Evolutionary conservation across 2,113 vertebrate species (phyloP).

Genomic region (Ancistrus triradiatus): DNA sequence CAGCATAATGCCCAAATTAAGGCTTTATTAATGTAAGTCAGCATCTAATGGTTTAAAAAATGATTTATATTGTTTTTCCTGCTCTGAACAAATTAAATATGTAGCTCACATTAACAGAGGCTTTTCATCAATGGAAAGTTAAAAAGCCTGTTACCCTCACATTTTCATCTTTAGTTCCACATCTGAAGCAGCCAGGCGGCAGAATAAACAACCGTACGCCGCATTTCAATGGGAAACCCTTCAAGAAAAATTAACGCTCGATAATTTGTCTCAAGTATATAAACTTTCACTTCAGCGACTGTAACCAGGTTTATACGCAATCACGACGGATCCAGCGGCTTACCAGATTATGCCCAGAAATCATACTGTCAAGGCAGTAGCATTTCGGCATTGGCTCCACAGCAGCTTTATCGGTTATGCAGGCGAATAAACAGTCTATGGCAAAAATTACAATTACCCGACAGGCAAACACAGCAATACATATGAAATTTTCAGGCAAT

Average conservation of each 20-base stretch:
- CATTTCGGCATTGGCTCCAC: too few species aligned
- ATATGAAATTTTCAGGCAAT: conserved; percentile 32
- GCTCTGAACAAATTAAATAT: conserved; percentile 99
- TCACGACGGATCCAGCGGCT: too few species aligned
- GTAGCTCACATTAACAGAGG: conserved; percentile 99
- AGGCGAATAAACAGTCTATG: too few species aligned
- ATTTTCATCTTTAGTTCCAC: conserved; percentile 87
- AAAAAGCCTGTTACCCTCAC: conserved; percentile 91
- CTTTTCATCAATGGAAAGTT: conserved; percentile 95
- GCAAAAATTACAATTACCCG: too few species aligned
- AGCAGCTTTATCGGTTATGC: too few species aligned
- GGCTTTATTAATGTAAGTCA: conserved; percentile 99
- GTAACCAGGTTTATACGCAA: too few species aligned
- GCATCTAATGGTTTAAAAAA: conserved; percentile 99
- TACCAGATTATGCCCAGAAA: too few species aligned
- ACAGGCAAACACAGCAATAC: conserved; percentile 8
- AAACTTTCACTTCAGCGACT: too few species aligned
- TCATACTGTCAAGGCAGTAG: too few species aligned
- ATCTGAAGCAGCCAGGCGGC: conserved; percentile 75
- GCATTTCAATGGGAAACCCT: conserved; percentile 59
- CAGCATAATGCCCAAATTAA: conserved; percentile 99
- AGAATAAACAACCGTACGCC: conserved; percentile 73
- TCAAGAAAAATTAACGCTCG: too few species aligned
- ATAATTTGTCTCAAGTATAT: too few species aligned
- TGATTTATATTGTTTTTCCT: conserved; percentile 99